Conservation (phyloP, 2,113 vertebrate species). For the Jacana jacana region DNA sequence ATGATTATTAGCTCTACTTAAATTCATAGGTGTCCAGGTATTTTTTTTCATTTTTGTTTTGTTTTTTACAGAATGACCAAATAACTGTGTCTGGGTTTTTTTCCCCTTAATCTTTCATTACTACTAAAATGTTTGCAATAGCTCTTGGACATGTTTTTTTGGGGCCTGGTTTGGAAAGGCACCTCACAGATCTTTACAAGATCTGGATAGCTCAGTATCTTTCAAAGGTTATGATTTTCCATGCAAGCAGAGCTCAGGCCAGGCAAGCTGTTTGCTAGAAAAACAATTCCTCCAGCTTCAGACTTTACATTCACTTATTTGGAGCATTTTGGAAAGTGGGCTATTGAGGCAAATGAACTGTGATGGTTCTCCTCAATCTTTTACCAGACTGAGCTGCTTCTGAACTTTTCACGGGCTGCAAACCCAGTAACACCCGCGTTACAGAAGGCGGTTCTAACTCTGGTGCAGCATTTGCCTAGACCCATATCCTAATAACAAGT, state of each 20-base stretch:
- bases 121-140: neutral
- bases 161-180: neutral
- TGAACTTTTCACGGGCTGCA: neutral
- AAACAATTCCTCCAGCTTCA: neutral
- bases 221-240: neutral
- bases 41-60: neutral
- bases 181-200: neutral
- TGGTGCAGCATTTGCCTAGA: neutral
- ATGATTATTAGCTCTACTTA: neutral
- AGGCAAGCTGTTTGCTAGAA: neutral
- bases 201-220: neutral
- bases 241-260: neutral
- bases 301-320: neutral
- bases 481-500: neutral
- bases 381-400: neutral
- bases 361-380: neutral
- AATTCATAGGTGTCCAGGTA: neutral
- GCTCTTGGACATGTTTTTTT: neutral
- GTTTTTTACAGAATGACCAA: neutral
- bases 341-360: neutral
- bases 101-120: neutral
- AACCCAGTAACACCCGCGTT: neutral
- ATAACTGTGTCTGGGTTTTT: accelerated
- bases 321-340: neutral
- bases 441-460: neutral